Percentiles rank a stretch among this genome's conserved stretches.
These are phyloP conservation scores for Strigamia crassipes DNA, from an alignment of 2,888 invertebrate genomes.

Conservation along the genomic window DNA sequence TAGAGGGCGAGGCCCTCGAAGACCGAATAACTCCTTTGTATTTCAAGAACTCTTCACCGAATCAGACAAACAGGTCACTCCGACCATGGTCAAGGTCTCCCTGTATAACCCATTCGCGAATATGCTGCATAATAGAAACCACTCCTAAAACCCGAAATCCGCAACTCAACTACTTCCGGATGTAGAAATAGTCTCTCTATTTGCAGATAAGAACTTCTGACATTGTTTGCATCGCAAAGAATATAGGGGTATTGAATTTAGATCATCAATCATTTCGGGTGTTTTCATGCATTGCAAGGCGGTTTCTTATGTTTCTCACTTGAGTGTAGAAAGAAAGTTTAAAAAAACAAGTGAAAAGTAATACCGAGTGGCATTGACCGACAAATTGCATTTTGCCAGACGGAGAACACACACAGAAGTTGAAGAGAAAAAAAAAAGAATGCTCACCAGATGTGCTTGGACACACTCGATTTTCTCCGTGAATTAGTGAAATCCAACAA, in stretches of 20 bases:
- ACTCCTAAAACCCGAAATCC: slow-evolving; percentile 1
- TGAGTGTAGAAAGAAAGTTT: neutral
- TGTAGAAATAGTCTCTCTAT: neutral
- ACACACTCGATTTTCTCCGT: slow-evolving; percentile 17
- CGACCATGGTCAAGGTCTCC: neutral
- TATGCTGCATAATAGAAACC: neutral
- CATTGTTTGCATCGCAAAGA: neutral
- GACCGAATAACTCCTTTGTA: neutral
- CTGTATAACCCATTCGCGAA: neutral
- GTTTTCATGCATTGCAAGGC: neutral
- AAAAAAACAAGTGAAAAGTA: neutral
- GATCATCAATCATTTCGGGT: slow-evolving; percentile 8
- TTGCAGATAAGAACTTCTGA: neutral
- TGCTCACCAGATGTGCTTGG: slow-evolving; percentile 9
- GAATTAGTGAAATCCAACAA: neutral
- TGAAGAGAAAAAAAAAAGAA: neutral
- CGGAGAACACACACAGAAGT: neutral
- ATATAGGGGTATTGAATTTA: neutral
- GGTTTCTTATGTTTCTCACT: neutral
- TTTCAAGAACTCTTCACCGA: neutral
- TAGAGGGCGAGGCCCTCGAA: neutral
- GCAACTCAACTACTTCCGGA: neutral
- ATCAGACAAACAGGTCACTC: slow-evolving; percentile 27
- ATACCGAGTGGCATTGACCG: neutral
- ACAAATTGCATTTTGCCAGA: neutral